Evolutionary conservation across 2,888 invertebrate species (phyloP), one percentile per base, ranked within the genome.

Genomic region (Torymus aiolomorphi): DNA sequence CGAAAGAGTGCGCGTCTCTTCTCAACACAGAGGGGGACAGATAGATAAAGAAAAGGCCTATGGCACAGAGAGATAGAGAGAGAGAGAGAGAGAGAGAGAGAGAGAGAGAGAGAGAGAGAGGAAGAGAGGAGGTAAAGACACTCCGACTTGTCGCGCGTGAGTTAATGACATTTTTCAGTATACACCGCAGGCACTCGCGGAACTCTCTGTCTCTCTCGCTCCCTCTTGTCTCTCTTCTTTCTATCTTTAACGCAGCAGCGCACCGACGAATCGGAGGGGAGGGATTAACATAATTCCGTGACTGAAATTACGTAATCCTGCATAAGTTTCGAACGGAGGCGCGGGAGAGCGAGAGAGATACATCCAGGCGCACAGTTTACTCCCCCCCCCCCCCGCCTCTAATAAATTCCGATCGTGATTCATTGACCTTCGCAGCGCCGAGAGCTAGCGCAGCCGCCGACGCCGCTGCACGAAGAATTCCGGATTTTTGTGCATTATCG

Each of bases 401-500:
- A 76, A 80, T 80, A 76, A 76, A 80, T 80, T 80, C 80, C 75
- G 59, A 75, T 80, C 80, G 80, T 80, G 80, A 82, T 82, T 82
- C 81, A 70, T 73, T 81, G 75, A 73, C 76, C 79, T 77, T 71
- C 75, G 71, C 73, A 66, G 42, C 42, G 42, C 8, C 42, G 42
- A 42, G 42, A 42, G 42, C 42, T 42, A 1, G 42, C 8, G 42
- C 42, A 75, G 61, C 31, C 61, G 61, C 24, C 49, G 57, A 3
- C 52, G n/a, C 71, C 57, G 61, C 63, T 57, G 67, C 76, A 20
- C 20, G 59, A 24, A n/a, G 56, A 57, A 71, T 71, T 31, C 71
- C 51, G 71, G 59, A 71, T 71, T 71, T 77, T 71, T 65, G 66
- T 42, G 42, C 42, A 8, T 72, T 72, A 77, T 77, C 71, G 57